Percentiles rank a stretch among this genome's conserved stretches.
Evolutionary conservation across 1,140 invertebrate species (phyloP).

Genomic region (Lasioglossum albipes): DNA sequence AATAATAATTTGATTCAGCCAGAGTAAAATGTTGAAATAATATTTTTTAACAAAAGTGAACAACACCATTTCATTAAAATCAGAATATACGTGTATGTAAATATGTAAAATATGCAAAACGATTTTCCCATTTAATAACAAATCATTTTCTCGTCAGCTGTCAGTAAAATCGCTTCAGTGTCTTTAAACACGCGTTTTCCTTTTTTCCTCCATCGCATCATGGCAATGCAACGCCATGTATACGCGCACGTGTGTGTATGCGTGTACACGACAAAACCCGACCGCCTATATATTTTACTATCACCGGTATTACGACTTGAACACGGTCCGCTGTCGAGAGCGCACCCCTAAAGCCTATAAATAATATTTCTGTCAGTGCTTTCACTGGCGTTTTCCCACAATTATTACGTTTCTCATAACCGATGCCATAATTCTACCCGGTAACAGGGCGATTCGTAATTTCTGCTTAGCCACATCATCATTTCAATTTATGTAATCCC

Average conservation of each 20-base stretch:
- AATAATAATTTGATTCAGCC: too few relatives aligned
- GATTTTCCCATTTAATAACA: too few relatives aligned
- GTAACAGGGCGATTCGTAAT: slow-evolving; percentile 56
- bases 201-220: not conserved
- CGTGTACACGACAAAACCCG: slow-evolving; percentile 48
- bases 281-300: slow-evolving; percentile 57
- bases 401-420: slow-evolving; percentile 64
- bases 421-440: slow-evolving; percentile 60
- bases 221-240: slow-evolving; percentile 16
- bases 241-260: not conserved
- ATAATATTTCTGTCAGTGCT: slow-evolving; percentile 61
- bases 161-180: not conserved
- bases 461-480: slow-evolving; percentile 19
- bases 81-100: too few relatives aligned
- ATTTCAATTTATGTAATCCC: slow-evolving; percentile 40
- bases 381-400: slow-evolving; percentile 55
- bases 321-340: slow-evolving; percentile 4
- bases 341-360: slow-evolving; percentile 43
- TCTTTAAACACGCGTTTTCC: not conserved
- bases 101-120: too few relatives aligned
- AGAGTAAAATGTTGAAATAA: too few relatives aligned
- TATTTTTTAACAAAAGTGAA: too few relatives aligned
- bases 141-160: not conserved
- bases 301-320: slow-evolving; percentile 61
- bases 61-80: too few relatives aligned